Conservation (phyloP, 2,113 vertebrate species). For the Myrmophylax atrothorax region DNA sequence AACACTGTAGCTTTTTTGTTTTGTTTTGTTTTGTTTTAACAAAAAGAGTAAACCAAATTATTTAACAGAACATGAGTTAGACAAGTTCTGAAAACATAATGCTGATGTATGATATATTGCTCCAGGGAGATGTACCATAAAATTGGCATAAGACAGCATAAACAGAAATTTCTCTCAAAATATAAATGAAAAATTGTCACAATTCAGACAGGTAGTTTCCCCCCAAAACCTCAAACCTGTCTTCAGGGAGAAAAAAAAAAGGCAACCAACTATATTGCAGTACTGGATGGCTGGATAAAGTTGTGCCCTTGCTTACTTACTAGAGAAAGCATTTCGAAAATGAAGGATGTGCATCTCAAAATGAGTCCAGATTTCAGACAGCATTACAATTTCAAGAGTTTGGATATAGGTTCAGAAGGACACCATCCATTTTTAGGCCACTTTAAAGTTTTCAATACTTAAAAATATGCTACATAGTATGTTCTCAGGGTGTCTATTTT, state of each 20-base stretch:
- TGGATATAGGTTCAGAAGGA: background rate
- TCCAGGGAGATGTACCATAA: background rate
- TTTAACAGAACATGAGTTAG: background rate
- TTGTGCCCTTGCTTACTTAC: background rate
- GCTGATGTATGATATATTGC: accelerated
- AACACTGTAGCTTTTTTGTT: background rate
- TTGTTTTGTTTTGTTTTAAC: background rate
- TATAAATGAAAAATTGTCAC: background rate
- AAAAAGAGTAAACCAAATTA: background rate
- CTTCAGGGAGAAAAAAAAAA: background rate
- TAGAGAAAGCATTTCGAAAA: background rate
- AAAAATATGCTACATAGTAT: background rate
- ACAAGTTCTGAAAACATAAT: background rate
- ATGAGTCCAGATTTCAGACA: background rate
- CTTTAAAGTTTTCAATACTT: background rate
- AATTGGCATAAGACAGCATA: background rate
- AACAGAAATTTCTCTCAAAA: background rate
- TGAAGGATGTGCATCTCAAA: background rate
- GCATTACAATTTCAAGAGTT: background rate
- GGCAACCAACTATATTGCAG: background rate
- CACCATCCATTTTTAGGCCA: background rate
- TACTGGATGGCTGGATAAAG: background rate
- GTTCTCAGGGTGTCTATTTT: background rate
- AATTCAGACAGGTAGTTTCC: background rate
- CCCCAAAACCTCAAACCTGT: background rate